phyloP scores from a whole-genome alignment of 1,140 invertebrate species.

The Nixonia krombeini region DNA sequence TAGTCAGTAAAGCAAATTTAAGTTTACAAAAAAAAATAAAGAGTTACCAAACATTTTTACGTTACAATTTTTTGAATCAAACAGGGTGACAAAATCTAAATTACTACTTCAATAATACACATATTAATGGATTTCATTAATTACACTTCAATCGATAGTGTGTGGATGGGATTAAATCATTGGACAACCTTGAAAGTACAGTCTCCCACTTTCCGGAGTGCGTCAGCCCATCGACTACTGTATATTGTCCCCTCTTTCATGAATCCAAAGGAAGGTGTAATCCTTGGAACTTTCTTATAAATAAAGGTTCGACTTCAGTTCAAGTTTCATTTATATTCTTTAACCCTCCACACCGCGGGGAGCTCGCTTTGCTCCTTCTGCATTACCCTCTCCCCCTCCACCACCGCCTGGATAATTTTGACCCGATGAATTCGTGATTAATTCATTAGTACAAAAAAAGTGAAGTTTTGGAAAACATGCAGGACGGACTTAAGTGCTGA shows the following conservation, averaged over 20 bases:
- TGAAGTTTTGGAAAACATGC: too few species aligned
- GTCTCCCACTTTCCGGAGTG: slow-evolving; percentile 23
- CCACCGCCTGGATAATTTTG: too few species aligned
- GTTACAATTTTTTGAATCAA: too few species aligned
- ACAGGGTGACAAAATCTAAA: slow-evolving; percentile 23
- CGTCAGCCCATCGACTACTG: slow-evolving; percentile 30
- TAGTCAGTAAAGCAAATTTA: too few species aligned
- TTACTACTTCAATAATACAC: slow-evolving; percentile 13
- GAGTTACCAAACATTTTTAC: too few species aligned
- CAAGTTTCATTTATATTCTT: slow-evolving; percentile 57
- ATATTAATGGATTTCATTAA: slow-evolving; percentile 22
- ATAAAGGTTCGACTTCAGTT: slow-evolving; percentile 57
- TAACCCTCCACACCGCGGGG: slow-evolving; percentile 49
- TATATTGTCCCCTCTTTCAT: slow-evolving; percentile 49
- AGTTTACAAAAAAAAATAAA: too few species aligned
- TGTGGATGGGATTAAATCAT: slow-evolving; percentile 33
- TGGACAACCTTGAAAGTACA: slow-evolving; percentile 42
- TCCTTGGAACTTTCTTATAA: slow-evolving; percentile 69
- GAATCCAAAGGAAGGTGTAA: slow-evolving; percentile 55
- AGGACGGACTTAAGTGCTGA: too few species aligned
- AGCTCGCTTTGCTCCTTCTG: slow-evolving; percentile 12
- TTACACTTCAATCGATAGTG: slow-evolving; percentile 16
- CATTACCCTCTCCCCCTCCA: slow-evolving; percentile 7
- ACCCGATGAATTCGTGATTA: too few species aligned
- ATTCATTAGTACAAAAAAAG: too few species aligned